phyloP scores from a whole-genome alignment of 1,140 invertebrate genomes.

The Tigriopus japonicus region DNA sequence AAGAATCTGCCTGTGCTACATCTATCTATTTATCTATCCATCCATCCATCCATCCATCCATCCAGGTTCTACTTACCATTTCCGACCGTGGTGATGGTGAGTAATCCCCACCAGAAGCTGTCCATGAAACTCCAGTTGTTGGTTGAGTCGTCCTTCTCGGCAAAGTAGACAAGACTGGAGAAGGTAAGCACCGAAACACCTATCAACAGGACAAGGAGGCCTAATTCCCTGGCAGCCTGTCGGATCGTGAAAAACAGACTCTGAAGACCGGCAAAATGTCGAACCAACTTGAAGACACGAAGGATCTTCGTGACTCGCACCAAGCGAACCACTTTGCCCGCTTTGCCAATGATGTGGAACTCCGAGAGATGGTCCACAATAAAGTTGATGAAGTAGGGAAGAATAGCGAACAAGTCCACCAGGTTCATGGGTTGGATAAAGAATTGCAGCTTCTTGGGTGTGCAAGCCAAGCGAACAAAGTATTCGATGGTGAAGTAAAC shows the following conservation, averaged over 20 bases:
- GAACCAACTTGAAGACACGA: conserved; percentile 13
- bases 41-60: too few species aligned
- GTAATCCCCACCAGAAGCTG: conserved; percentile 14
- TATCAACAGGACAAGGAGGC: conserved; percentile 7
- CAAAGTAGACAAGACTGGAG: conserved; percentile 15
- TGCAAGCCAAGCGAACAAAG: not conserved
- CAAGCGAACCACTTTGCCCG: conserved; percentile 13
- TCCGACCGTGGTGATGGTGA: conserved; percentile 13
- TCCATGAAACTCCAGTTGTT: conserved; percentile 13
- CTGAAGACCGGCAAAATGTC: conserved; percentile 14
- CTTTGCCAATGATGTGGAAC: conserved; percentile 15
- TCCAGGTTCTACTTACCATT: conserved; percentile 1
- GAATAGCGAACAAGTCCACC: conserved; percentile 13
- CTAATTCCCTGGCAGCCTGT: conserved; percentile 12
- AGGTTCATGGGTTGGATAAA: conserved; percentile 11
- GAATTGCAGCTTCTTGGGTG: conserved; percentile 7
- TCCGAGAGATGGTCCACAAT: conserved; percentile 9
- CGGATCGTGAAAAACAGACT: conserved; percentile 8
- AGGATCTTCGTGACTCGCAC: conserved; percentile 11
- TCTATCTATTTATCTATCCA: too few species aligned
- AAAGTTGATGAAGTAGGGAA: conserved; percentile 8
- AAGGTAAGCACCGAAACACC: conserved; percentile 11
- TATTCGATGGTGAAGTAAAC: conserved; percentile 14
- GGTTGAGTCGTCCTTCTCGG: conserved; percentile 8
- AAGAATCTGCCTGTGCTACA: too few species aligned